Evolutionary conservation across 2,113 vertebrate species (phyloP), one percentile per base, ranked within the genome.

Genomic region (Merops nubicus): DNA sequence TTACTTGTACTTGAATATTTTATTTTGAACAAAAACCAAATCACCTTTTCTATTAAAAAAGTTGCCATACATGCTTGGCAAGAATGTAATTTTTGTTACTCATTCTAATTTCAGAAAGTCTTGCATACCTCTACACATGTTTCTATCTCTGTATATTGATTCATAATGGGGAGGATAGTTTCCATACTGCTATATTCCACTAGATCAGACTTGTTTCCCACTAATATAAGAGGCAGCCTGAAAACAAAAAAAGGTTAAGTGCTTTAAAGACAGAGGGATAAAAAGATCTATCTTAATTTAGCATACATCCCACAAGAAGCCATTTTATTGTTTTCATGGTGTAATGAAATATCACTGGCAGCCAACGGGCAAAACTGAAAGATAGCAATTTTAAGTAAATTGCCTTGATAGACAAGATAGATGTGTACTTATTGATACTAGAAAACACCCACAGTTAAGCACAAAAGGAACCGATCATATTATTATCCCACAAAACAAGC

Each of bases 161-260:
- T 99, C 99, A 99, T 99, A 95, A 99, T 99, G 85, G 99, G 99
- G 88, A 99, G 98, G 94, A 99, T 99, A 86, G 99, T 99, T 97
- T 99, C 99, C 99, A 99, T 99, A 96, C 99, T 99, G 98, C 99
- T 99, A 91, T 99, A 99, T 85, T 99, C 99, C 96, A 99, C 99
- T 91, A 99, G 97, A 98, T 99, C 99, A 8, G 99, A 99, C 94
- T 99, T 99, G 97, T 99, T 99, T 72, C 99, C 99, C 94, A 99
- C 99, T 89, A 99, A 96, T 97, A 99, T 99, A 93, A 99, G 96
- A 56, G 99, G 99, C 51, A 99, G 98, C 97, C 99, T 99, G 97
- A 87, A 98, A 95, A 54, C 11, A 81, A 86, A 91, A 72, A 59
- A n/a, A 64, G 4, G 33, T 77, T 73, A 85, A 69, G 31, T 93